These are phyloP conservation scores for Astyanax mexicanus DNA, from an alignment of 2,797 vertebrate genomes.

Conservation along the genomic window DNA sequence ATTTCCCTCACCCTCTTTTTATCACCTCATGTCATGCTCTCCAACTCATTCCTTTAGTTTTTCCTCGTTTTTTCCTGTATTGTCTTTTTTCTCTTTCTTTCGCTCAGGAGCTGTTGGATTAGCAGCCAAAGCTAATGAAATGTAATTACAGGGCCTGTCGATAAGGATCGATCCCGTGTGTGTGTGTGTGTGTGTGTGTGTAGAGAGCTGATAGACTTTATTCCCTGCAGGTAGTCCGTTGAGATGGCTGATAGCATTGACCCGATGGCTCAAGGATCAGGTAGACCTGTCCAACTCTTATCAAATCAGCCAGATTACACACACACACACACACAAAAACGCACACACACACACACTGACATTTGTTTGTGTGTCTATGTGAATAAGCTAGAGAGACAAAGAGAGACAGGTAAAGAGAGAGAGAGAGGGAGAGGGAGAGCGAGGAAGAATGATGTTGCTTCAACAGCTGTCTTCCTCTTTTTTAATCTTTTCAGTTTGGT, in stretches of 20 bases:
- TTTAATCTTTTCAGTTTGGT: too few relatives aligned
- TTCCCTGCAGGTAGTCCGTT: slow-evolving; percentile 75
- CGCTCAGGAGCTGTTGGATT: slow-evolving; percentile 72
- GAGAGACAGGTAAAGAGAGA: not conserved
- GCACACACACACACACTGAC: slow-evolving; percentile 44
- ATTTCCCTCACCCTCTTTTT: not conserved
- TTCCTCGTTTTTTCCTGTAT: slow-evolving; percentile 42
- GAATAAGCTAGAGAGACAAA: not conserved
- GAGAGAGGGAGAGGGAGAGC: not conserved
- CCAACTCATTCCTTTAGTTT: slow-evolving; percentile 6
- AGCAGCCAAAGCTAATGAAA: slow-evolving; percentile 85
- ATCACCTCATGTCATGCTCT: not conserved
- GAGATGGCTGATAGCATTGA: slow-evolving; percentile 81
- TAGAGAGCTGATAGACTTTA: slow-evolving; percentile 62
- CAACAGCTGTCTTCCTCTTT: too few relatives aligned
- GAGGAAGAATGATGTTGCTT: too few relatives aligned
- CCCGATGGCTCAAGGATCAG: slow-evolving; percentile 74
- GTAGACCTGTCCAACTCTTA: slow-evolving; percentile 72
- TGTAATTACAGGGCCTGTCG: slow-evolving; percentile 86
- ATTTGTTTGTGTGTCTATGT: not conserved
- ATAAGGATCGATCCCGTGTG: slow-evolving; percentile 80
- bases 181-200: slow-evolving; percentile 37
- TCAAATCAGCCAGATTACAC: slow-evolving; percentile 59
- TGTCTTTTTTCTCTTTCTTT: slow-evolving; percentile 46
- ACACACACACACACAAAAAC: slow-evolving; percentile 48